Evolutionary conservation across 2,113 vertebrate species (phyloP), one percentile per base, ranked within the genome.

Genomic region (Tetraodon nigroviridis): DNA sequence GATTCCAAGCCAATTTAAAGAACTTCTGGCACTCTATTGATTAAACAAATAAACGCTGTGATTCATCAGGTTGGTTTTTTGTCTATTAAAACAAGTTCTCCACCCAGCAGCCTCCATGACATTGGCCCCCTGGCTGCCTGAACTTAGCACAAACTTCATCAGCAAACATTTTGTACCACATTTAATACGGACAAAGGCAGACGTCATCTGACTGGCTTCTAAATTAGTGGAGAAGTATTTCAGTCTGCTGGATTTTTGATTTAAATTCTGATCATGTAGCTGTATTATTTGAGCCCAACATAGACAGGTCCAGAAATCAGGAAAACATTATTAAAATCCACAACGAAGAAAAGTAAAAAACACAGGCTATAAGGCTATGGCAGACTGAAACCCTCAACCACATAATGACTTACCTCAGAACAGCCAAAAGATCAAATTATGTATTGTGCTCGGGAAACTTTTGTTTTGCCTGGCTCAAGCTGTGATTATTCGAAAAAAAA

Each of bases 341-440:
- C 44, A 1, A 17, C 44, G 32, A 17, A 7, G 44, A 6, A n/a
- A 46, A 17, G 44, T 16, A 1, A 46, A 37, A 12, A 13, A 22
- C 57, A 63, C 19, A 40, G 14, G 14, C 29, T 20, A n/a, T 20
- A 10, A 51, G 20, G 18, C 51, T 60, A 57, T 12, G 76, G 76
- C 92, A 92, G 92, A 92, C 90, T 94, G 92, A 92, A 87, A 88
- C 87, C 90, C 65, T 89, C 76, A 87, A 88, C 90, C 91, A 89
- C 87, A 87, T 73, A 78, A 67, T 87, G 92, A 98, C 96, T 98
- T 94, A 98, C 96, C 96, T 98, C 86, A 40, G 21, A 71, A 85
- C 77, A 89, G 81, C 90, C 87, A 81, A 76, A 81, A 77, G 85
- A 76, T 80, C 84, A 86, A 69, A 58, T 69, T 67, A 84, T 53